Conservation (phyloP, 1,140 invertebrate species). For the Psix sp. region DNA sequence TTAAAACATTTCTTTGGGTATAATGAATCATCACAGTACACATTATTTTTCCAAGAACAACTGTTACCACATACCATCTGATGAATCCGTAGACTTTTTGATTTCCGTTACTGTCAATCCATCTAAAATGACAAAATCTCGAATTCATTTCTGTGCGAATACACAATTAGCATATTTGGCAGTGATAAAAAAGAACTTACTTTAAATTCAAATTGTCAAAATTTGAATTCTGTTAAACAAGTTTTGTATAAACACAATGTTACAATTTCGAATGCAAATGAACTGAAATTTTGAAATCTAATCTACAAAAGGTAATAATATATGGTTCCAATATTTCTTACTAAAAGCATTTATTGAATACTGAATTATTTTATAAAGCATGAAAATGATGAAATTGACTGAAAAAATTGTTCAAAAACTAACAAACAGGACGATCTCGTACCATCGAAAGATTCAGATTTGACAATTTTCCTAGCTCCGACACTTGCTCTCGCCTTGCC, state of each 20-base stretch:
- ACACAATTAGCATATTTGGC: too few species aligned
- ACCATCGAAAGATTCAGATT: slow-evolving; percentile 69
- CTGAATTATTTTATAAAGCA: too few species aligned
- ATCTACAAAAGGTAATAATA: too few species aligned
- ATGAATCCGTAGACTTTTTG: slow-evolving; percentile 66
- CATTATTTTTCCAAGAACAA: background rate
- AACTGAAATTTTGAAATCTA: too few species aligned
- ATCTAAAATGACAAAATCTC: slow-evolving; percentile 54
- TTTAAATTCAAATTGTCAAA: slow-evolving; percentile 10
- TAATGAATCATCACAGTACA: too few species aligned
- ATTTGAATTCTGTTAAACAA: slow-evolving; percentile 13
- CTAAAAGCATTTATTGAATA: too few species aligned
- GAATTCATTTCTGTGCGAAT: too few species aligned
- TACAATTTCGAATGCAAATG: too few species aligned
- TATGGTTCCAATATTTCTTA: too few species aligned
- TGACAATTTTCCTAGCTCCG: slow-evolving; percentile 65
- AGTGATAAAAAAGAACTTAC: slow-evolving; percentile 9
- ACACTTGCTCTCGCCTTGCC: slow-evolving; percentile 62
- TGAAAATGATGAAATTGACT: too few species aligned
- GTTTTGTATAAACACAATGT: slow-evolving; percentile 8
- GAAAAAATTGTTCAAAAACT: too few species aligned
- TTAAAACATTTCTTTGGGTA: too few species aligned
- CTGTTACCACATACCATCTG: slow-evolving; percentile 63
- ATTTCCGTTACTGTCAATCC: slow-evolving; percentile 52
- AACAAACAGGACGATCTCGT: slow-evolving; percentile 11